Evolutionary conservation across 1,140 invertebrate species (phyloP).

Genomic region (Drosophila seguyi): DNA sequence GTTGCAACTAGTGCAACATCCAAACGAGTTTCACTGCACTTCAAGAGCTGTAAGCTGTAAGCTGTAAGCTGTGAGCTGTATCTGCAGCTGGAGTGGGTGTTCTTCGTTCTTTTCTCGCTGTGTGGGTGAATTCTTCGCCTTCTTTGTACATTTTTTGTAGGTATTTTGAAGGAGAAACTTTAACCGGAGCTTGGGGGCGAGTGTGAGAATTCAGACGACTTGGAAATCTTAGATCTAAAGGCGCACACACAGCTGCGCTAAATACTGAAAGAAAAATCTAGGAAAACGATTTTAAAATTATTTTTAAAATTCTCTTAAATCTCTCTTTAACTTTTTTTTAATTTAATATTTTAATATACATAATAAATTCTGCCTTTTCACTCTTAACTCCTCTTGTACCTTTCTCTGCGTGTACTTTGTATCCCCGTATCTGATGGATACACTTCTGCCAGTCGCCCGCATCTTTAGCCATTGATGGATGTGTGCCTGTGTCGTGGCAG

Average conservation of each 20-base stretch:
- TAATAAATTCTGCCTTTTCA: not conserved
- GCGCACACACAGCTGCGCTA: slow-evolving; percentile 18
- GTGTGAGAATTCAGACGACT: slow-evolving; percentile 36
- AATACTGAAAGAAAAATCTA: not conserved
- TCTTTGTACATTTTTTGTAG: not conserved
- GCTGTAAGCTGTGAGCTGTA: not conserved
- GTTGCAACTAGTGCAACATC: slow-evolving; percentile 76
- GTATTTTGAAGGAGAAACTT: slow-evolving; percentile 22
- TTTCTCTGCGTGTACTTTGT: slow-evolving; percentile 6
- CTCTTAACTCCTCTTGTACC: not conserved
- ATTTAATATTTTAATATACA: not conserved
- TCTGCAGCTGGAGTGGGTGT: slow-evolving; percentile 35
- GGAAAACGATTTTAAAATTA: no score
- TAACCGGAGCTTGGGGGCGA: slow-evolving; percentile 24
- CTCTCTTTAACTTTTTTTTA: no score
- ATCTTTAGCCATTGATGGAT: slow-evolving; percentile 35
- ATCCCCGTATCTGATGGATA: slow-evolving; percentile 28
- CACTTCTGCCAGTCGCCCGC: slow-evolving; percentile 28
- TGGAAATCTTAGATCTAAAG: slow-evolving; percentile 17
- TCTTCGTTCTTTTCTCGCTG: slow-evolving; percentile 16
- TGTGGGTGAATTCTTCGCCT: slow-evolving; percentile 32
- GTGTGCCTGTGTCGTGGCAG: slow-evolving; percentile 29
- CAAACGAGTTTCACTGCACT: slow-evolving; percentile 47
- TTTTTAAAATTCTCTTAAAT: not conserved
- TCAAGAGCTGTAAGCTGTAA: slow-evolving; percentile 10